Evolutionary conservation across 2,797 vertebrate species (phyloP), one percentile per base, ranked within the genome.

Genomic region (Neosilurus mollespiculum): DNA sequence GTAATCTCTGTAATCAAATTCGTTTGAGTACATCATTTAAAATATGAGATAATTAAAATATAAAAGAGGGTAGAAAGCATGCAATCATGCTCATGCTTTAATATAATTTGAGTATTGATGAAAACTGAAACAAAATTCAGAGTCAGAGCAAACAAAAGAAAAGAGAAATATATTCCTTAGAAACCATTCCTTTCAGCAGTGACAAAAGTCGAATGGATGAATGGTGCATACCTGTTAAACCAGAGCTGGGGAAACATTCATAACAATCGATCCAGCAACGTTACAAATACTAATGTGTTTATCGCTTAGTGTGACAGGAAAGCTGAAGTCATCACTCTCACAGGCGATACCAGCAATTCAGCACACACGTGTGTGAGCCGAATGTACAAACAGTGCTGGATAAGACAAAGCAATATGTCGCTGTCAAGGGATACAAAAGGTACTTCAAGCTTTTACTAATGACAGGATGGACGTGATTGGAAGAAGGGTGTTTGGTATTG

Each of bases 371-470:
- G 62, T 69, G 87, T 93, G 83, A 87, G 85, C 56, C 89, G 91
- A 91, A 89, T 90, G 86, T 91, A 90, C 90, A 93, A 93, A 93
- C 91, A 90, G 91, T 84, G 82, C 75, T 51, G 78, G 81, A 87
- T 86, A 87, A 92, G 91, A 92, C 88, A 87, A 88, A 92, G 90
- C 88, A 90, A 92, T 89, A 90, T 89, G 86, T 88, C 80, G 78
- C 83, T 88, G 83, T 79, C 84, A 77, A 88, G 87, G 86, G 78
- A 88, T 91, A 91, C 86, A 89, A 91, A 92, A 91, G 89, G 78
- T 91, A 87, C 83, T 82, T 54, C 83, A 78, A 76, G 84, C 88
- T 89, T 92, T 92, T 93, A 90, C 90, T 90, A 20, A 72, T 84
- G 82, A 79, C 73, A 83, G 76, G 88, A 91, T 89, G 87, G 88